Evolutionary conservation across 2,888 invertebrate species (phyloP).

Genomic region (Priocnemis perturbator): DNA sequence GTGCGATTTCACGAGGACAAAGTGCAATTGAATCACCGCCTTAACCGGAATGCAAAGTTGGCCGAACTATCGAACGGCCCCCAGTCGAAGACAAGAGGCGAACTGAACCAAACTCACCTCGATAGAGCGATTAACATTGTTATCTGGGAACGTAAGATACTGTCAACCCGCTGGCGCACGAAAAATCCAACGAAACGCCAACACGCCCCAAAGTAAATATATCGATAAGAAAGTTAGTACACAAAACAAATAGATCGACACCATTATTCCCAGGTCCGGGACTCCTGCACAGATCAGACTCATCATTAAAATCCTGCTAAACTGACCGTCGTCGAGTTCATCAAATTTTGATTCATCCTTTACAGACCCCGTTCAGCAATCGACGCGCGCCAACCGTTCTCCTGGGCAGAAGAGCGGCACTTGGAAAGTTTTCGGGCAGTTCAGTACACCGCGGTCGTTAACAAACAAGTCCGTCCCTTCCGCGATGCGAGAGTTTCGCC

Average conservation of each 20-base stretch:
- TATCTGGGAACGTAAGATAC: slow-evolving; percentile 14
- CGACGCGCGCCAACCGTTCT: background rate
- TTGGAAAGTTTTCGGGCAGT: too few species aligned
- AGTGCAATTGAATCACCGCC: slow-evolving; percentile 9
- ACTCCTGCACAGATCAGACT: too few species aligned
- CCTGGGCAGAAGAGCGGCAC: background rate
- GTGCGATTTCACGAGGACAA: slow-evolving; percentile 7
- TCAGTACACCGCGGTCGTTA: too few species aligned
- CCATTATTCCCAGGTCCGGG: too few species aligned
- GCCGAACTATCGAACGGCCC: slow-evolving; percentile 6
- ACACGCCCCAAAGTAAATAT: too few species aligned
- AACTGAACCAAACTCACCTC: background rate
- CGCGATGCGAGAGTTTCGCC: slow-evolving; percentile 1
- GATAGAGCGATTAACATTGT: slow-evolving; percentile 22
- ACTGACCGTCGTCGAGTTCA: too few species aligned
- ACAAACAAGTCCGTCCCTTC: background rate
- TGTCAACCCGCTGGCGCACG: background rate
- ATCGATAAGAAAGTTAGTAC: too few species aligned
- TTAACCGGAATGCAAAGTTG: slow-evolving; percentile 14
- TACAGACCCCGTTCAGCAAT: too few species aligned
- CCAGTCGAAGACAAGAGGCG: background rate
- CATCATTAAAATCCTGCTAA: too few species aligned
- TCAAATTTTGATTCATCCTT: too few species aligned
- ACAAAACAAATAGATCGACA: too few species aligned
- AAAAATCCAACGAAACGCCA: background rate